Evolutionary conservation across 2,888 invertebrate genomes (phyloP), one percentile per base, ranked within the genome.

Genomic region (Lithodes maja): DNA sequence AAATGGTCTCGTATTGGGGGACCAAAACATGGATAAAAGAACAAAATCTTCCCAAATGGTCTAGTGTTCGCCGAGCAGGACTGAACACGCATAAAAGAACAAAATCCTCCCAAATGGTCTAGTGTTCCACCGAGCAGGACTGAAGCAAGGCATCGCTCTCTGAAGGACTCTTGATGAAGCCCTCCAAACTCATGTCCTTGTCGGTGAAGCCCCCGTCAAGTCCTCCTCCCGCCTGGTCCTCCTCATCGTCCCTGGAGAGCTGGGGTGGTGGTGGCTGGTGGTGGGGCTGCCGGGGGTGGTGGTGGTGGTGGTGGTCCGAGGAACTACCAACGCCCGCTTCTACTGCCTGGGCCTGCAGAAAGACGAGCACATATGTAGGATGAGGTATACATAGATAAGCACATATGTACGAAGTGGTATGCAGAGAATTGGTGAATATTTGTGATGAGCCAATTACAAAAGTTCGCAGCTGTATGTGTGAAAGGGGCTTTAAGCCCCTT

Each of bases 121-220:
- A 54, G 52, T 80, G 89, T 9, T 80, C 74, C 17, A 74, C 55
- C 49, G 84, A 78, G 61, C 83, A 80, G 50, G 87, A 86, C 78
- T 90, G 87, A 49, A 90, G 80, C 2, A 90, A 85, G 68, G 90
- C 90, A 84, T 90, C 90, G 77, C 90, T 90, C 74, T 90, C 90
- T 12, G 90, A 90, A 3, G 90, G 90, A 84, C 86, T 86, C 78
- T 90, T 90, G 82, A 90, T 82, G 69, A 90, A 90, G 55, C 87
- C 90, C 61, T 90, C 90, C 78, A 90, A 33, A 52, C 87, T 87
- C 74, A 79, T 54, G 9, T 90, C 90, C 85, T 90, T 90, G 33
- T 90, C 90, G 74, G 77, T 77, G 68, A 90, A 61, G 7, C 71
- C 79, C 69, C 83, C 77, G 33, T 33, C 33, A 33, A 33, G 33